Conservation (phyloP, 2,113 vertebrate genomes). For the Xiphophorus hellerii region DNA sequence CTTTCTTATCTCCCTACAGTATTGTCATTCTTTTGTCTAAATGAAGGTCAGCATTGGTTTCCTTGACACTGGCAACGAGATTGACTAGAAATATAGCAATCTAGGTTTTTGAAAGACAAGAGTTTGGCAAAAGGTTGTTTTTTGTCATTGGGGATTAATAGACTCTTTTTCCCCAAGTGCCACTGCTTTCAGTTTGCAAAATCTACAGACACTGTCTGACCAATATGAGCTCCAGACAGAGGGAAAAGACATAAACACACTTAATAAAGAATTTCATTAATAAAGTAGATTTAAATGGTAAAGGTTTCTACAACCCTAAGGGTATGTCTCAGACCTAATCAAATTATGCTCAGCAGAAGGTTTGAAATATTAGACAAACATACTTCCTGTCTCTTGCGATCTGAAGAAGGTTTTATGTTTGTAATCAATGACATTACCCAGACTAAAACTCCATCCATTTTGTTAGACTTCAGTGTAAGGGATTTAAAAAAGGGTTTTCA, state of each 20-base stretch:
- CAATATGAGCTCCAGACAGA: neutral
- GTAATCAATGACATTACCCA: neutral
- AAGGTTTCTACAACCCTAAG: neutral
- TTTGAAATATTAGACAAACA: neutral
- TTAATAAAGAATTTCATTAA: neutral
- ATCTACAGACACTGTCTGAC: neutral
- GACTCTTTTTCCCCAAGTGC: conserved; percentile 28
- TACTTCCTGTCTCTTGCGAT: neutral
- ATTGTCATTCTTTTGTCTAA: conserved; percentile 91
- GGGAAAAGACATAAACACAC: neutral
- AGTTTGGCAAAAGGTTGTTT: conserved; percentile 54
- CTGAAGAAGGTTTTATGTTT: neutral
- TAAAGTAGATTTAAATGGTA: neutral
- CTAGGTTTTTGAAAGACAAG: conserved; percentile 56
- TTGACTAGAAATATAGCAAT: conserved; percentile 66
- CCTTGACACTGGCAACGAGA: conserved; percentile 80
- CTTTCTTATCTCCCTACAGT: conserved; percentile 78
- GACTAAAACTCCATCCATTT: too few relatives aligned
- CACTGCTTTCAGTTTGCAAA: conserved; percentile 9
- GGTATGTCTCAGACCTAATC: neutral
- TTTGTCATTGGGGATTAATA: conserved; percentile 68
- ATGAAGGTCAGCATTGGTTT: conserved; percentile 91
- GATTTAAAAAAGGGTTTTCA: too few relatives aligned
- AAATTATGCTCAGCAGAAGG: neutral
- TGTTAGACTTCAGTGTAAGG: too few relatives aligned